These are phyloP conservation scores for Bubo blakistoni DNA, from an alignment of 2,113 vertebrate species.

Conservation along the genomic window DNA sequence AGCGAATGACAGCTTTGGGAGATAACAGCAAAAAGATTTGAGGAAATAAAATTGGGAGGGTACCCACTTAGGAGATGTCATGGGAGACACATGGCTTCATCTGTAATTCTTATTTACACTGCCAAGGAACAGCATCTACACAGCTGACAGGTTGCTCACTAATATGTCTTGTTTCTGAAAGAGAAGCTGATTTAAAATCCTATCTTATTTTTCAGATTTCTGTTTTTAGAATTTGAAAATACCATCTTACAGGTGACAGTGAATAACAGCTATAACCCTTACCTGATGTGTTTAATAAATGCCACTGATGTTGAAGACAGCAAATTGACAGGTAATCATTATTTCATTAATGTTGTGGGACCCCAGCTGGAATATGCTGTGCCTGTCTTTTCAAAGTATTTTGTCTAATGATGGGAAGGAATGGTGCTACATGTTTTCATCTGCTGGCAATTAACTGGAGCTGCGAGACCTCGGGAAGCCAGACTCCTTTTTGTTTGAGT, in stretches of 20 bases:
- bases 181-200: not conserved
- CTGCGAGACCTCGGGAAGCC: not conserved
- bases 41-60: not conserved
- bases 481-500: not conserved
- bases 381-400: not conserved
- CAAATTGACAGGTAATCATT: constrained; percentile 68
- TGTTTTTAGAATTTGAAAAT: constrained; percentile 74
- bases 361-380: not conserved
- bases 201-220: constrained; percentile 68
- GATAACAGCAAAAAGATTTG: not conserved
- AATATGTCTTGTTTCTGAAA: not conserved
- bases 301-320: constrained; percentile 29
- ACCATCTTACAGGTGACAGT: constrained; percentile 61
- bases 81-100: not conserved
- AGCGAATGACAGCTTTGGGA: constrained; percentile 8
- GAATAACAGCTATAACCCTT: constrained; percentile 61
- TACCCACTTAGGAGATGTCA: not conserved
- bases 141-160: not conserved
- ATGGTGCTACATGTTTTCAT: not conserved
- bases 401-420: not conserved
- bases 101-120: constrained; percentile 3
- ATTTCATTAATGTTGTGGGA: not conserved
- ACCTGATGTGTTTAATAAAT: constrained; percentile 74
- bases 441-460: not conserved
- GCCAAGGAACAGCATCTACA: not conserved